Evolutionary conservation across 2,888 invertebrate genomes (phyloP).

Genomic region (Pyrrhosoma nymphula): DNA sequence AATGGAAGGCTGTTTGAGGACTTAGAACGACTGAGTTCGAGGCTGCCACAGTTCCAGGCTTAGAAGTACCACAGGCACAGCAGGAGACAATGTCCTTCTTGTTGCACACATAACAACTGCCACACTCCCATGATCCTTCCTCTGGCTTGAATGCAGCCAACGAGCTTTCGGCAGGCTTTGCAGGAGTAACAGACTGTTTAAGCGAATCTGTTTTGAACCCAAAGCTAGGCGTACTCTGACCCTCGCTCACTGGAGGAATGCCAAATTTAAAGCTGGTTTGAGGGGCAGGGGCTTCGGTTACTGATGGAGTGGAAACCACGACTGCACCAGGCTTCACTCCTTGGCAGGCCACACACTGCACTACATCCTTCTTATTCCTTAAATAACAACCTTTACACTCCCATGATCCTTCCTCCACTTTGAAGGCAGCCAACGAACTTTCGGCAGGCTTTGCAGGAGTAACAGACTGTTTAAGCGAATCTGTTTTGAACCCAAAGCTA

Average conservation of each 20-base stretch:
- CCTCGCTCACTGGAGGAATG: background rate
- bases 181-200: background rate
- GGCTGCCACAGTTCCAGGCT: conserved; percentile 71
- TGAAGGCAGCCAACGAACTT: conserved; percentile 73
- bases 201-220: background rate
- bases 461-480: background rate
- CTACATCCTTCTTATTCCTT: conserved; percentile 78
- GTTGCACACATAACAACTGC: conserved; percentile 83
- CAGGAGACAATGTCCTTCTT: conserved; percentile 74
- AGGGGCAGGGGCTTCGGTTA: conserved; percentile 72
- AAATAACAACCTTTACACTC: conserved; percentile 83
- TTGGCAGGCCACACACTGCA: conserved; percentile 82
- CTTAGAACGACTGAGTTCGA: background rate
- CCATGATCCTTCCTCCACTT: conserved; percentile 79
- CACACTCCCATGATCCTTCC: conserved; percentile 82
- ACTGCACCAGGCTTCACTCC: conserved; percentile 79
- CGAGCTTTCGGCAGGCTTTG: conserved; percentile 72
- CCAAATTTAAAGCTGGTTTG: conserved; percentile 37
- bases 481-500: background rate
- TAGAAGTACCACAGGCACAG: conserved; percentile 72
- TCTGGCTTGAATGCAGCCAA: conserved; percentile 74
- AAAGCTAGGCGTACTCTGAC: background rate
- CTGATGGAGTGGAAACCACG: conserved; percentile 72
- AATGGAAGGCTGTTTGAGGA: conserved; percentile 72
- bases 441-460: conserved; percentile 70